Base-by-base conservation (phyloP, 2,113 vertebrate genomes). In the Ptychochromis oligacanthus region DNA sequence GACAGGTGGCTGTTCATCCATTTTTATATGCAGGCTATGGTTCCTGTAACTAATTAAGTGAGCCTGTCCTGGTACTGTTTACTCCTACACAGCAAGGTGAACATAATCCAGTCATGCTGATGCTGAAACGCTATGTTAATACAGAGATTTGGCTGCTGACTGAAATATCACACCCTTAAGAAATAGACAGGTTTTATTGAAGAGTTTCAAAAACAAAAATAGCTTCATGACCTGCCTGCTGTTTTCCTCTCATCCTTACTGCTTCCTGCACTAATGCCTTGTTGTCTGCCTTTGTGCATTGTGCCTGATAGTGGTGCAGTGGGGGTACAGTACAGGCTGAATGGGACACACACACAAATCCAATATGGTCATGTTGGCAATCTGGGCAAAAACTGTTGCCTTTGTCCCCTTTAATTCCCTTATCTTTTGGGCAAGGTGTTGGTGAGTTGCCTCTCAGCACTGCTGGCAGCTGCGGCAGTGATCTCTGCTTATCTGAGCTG, bases 371-470 rank as follows among this genome's bases (percentile, higher is more conserved):
- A 2, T 81, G 79, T 26, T 88, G 75, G 77, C 85, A 89, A 60
- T 86, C 64, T 38, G 70, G n/a, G 26, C 26, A 67, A 31, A 75
- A 84, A 56, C 72, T 56, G 14, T 61, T 3, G 62, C 81, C 75
- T 91, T 75, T 85, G 86, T 87, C 43, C 58, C 6, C n/a, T 60
- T 26, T 87, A 77, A 90, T 82, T 86, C 85, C 77, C 84, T 92
- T 93, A 92, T 93, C 90, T 87, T 17, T 28, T 60, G 70, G 81
- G n/a, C 75, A 84, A 88, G 87, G 83, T 92, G 87, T 65, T 86
- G 83, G 60, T 74, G 81, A 54, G 79, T 88, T 81, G 83, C 79
- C 90, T 77, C 36, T 61, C 72, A n/a, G 87, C 22, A 12, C n/a
- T 6, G 70, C 87, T 90, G 86, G 84, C 80, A 85, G 80, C 87